Base-by-base conservation (phyloP, 1,140 invertebrate species). In the Magallana ariakensis region DNA sequence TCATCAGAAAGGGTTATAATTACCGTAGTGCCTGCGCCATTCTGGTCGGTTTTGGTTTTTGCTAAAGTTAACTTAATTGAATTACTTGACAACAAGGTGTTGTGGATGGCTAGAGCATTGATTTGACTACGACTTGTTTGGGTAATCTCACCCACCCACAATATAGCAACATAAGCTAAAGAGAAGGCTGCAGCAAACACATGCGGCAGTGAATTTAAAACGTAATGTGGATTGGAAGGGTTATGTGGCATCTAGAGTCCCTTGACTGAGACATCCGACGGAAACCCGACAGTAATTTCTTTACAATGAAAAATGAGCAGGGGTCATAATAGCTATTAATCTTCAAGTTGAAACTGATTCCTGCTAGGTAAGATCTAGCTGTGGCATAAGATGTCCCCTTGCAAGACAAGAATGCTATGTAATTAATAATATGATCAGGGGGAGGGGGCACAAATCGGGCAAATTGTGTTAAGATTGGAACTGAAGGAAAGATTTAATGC, bases 291-390 rank as follows among this genome's bases (percentile, higher is more conserved):
- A 75, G 22, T 22, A 75, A 33, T 75, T 85, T 85, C 15, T 75
- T 66, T n/a, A 85, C 84, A 55, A 75, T 70, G 62, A 85, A 70
- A 55, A 70, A 85, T 85, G 26, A 54, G 53, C 26, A 80, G 7
- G 75, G 22, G 84, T 85, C 58, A 56, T 8, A 9, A 80, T 33
- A 80, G 13, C 53, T 80, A n/a, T 80, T 80, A 33, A 80, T 33
- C 19, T 33, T 33, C 33, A 33, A 33, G 33, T 33, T 33, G 33
- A 33, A 33, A 33, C 33, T 80, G 26, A 80, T 80, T 1, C 75
- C 75, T 33, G 75, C 75, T 53, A 80, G n/a, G n/a, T 80, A 80
- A 54, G 11, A 80, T 80, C 0, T 33, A 33, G 53, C 19, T 53
- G 75, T 80, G 3, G 19, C 11, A 16, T 80, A 80, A 7, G 22